phyloP scores from a whole-genome alignment of 2,113 vertebrate species.

The Pogona vitticeps region DNA sequence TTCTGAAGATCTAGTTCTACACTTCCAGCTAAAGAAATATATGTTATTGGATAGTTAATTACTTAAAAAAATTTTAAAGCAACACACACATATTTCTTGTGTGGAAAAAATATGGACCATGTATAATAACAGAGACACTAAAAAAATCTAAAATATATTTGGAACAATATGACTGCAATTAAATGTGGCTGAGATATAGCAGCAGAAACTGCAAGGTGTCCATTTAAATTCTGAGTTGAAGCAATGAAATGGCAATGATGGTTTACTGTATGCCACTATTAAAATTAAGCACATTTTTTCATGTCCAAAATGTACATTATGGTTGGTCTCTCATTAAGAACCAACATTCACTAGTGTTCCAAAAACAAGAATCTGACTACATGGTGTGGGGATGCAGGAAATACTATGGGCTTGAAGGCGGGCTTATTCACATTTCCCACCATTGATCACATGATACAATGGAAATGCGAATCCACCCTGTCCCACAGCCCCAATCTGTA shows the following conservation, averaged over 20 bases:
- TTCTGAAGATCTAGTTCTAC: background rate
- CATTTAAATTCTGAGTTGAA: background rate
- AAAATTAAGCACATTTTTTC: background rate
- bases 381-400: no score
- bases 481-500: no score
- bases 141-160: background rate
- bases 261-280: background rate
- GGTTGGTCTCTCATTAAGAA: no score
- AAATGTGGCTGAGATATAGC: background rate
- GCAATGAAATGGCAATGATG: background rate
- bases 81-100: background rate
- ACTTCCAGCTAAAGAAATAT: background rate
- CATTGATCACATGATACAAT: no score
- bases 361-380: no score
- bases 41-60: background rate
- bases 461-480: no score
- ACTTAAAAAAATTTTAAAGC: background rate
- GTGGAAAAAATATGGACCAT: background rate
- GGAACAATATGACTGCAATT: background rate
- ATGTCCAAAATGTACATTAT: no score
- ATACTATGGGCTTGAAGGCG: no score
- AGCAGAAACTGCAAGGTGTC: background rate
- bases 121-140: background rate
- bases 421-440: no score
- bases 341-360: no score